Conservation (phyloP, 2,888 invertebrate genomes). For the Dolomedes plantarius region DNA sequence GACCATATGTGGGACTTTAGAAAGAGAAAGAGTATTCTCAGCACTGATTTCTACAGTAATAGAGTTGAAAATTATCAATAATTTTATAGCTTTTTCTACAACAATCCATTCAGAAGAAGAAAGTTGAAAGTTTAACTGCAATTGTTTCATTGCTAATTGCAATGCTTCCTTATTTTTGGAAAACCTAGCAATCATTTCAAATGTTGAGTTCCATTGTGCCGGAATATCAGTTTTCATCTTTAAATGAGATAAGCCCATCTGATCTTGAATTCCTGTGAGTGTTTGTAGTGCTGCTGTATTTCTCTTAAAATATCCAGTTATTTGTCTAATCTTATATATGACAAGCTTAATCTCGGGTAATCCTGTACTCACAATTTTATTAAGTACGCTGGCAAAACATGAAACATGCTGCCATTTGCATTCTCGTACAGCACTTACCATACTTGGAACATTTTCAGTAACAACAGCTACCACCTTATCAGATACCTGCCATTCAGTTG, state of each 20-base stretch:
- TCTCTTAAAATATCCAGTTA: neutral
- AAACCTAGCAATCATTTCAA: neutral
- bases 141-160: neutral
- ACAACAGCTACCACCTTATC: neutral
- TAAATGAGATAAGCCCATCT: neutral
- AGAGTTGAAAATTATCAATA: neutral
- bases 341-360: neutral
- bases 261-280: neutral
- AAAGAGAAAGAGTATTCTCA: neutral
- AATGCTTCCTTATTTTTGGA: neutral
- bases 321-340: neutral
- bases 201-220: neutral
- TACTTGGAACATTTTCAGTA: neutral
- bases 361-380: neutral
- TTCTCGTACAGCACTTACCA: neutral
- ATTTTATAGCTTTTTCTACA: neutral
- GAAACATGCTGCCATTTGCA: neutral
- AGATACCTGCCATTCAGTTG: neutral
- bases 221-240: neutral
- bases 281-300: neutral
- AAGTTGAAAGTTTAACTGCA: too few species aligned
- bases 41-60: neutral
- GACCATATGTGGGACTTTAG: neutral
- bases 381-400: neutral
- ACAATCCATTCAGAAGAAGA: neutral